phyloP scores from a whole-genome alignment of 2,797 vertebrate species.

The Platyrinchus mystaceus region DNA sequence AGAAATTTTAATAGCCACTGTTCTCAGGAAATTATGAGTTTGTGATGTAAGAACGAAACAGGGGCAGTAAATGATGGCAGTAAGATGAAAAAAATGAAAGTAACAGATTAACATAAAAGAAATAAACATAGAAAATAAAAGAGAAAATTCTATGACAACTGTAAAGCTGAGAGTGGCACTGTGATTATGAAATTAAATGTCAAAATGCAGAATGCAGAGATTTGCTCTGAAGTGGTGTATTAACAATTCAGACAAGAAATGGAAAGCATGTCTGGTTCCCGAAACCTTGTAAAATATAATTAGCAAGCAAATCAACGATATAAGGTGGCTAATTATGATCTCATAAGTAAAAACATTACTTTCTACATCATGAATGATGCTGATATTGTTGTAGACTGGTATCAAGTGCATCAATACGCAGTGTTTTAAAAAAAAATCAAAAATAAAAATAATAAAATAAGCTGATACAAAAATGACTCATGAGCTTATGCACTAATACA shows the following conservation, averaged over 20 bases:
- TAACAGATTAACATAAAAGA: not conserved
- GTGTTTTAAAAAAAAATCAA: not conserved
- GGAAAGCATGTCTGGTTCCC: not conserved
- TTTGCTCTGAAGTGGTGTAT: not conserved
- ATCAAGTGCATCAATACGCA: not conserved
- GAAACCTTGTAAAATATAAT: not conserved
- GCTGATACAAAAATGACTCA: not conserved
- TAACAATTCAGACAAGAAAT: not conserved
- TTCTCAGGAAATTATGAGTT: not conserved
- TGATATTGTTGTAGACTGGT: not conserved
- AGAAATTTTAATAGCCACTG: not conserved
- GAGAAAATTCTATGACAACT: not conserved
- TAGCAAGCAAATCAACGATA: not conserved
- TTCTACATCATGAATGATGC: not conserved
- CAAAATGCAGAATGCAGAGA: not conserved
- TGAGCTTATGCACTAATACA: not conserved
- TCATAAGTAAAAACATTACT: not conserved
- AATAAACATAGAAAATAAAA: not conserved
- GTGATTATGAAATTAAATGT: not conserved
- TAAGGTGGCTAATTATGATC: not conserved
- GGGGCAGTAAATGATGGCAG: not conserved
- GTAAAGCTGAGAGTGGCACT: not conserved
- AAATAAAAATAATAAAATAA: not conserved
- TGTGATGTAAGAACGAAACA: not conserved
- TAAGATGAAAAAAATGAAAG: not conserved